Evolutionary conservation across 1,140 invertebrate genomes (phyloP).

Genomic region (Apis florea): DNA sequence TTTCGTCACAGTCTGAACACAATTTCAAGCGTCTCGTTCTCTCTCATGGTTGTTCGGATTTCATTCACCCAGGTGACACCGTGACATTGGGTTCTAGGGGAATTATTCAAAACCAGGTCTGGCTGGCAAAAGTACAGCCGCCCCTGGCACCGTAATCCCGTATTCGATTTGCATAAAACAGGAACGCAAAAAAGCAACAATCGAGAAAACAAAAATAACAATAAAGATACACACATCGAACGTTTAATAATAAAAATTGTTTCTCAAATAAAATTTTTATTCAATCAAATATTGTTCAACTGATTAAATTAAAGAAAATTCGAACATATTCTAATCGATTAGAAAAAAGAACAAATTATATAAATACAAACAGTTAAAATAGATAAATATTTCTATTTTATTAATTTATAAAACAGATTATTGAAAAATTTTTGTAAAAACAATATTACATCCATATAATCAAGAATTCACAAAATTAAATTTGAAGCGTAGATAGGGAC

Average conservation of each 20-base stretch:
- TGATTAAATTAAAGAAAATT: no score
- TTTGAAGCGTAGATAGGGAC: no score
- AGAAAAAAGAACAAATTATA: no score
- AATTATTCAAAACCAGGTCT: conserved; percentile 70
- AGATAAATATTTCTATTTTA: background rate
- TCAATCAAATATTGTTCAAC: background rate
- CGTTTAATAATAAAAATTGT: background rate
- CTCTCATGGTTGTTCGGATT: conserved; percentile 53
- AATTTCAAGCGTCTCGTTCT: conserved; percentile 45
- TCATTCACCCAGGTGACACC: conserved; percentile 68
- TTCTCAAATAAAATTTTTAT: background rate
- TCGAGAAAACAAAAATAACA: conserved; percentile 66
- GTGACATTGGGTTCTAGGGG: conserved; percentile 66
- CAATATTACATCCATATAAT: no score
- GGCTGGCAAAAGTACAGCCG: conserved; percentile 75
- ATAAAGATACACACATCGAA: background rate
- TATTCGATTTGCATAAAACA: conserved; percentile 74
- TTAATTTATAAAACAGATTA: background rate
- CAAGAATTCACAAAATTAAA: no score
- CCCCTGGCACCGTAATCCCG: conserved; percentile 69
- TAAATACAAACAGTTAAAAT: background rate
- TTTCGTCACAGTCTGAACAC: conserved; percentile 13
- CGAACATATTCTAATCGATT: no score
- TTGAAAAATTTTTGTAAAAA: no score
- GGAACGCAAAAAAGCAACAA: conserved; percentile 64